Percentiles rank a stretch among this genome's conserved stretches.
These are phyloP conservation scores for Meteorus colon DNA, from an alignment of 2,888 invertebrate genomes.

Conservation along the genomic window DNA sequence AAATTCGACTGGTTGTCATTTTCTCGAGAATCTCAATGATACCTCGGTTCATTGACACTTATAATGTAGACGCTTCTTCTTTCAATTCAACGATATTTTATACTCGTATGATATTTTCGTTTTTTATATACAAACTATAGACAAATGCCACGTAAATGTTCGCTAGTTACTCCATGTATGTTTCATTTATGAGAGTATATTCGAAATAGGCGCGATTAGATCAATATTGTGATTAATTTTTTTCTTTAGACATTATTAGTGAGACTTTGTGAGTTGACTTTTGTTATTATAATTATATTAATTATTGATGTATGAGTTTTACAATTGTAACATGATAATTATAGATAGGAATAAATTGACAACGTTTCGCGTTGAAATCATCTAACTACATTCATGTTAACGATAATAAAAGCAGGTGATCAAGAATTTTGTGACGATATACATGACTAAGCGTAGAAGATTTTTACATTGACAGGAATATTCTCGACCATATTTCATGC, in stretches of 20 bases:
- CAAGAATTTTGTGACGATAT: slow-evolving; percentile 33
- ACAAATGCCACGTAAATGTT: slow-evolving; percentile 57
- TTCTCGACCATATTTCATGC: slow-evolving; percentile 37
- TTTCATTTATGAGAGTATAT: slow-evolving; percentile 6
- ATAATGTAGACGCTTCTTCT: slow-evolving; percentile 41
- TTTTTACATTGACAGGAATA: slow-evolving; percentile 44
- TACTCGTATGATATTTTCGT: slow-evolving; percentile 43
- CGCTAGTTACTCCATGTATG: slow-evolving; percentile 49
- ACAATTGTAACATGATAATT: slow-evolving; percentile 32
- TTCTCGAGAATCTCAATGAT: slow-evolving; percentile 32
- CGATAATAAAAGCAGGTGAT: slow-evolving; percentile 32
- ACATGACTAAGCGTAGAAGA: slow-evolving; percentile 46
- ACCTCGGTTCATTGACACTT: slow-evolving; percentile 39
- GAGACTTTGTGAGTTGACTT: not conserved
- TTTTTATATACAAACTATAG: slow-evolving; percentile 62
- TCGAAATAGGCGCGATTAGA: not conserved
- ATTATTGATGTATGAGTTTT: slow-evolving; percentile 17
- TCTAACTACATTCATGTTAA: slow-evolving; percentile 6
- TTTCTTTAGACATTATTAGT: not conserved
- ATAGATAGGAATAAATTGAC: slow-evolving; percentile 37
- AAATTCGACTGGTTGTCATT: slow-evolving; percentile 49
- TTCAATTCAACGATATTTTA: slow-evolving; percentile 29
- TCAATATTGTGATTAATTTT: slow-evolving; percentile 3
- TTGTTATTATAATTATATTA: slow-evolving; percentile 14
- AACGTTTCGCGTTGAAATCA: slow-evolving; percentile 30